A percentile compares a stretch with the other conserved stretches of the same genome.
Evolutionary conservation across 2,797 vertebrate genomes (phyloP).

Genomic region (Monodelphis domestica): DNA sequence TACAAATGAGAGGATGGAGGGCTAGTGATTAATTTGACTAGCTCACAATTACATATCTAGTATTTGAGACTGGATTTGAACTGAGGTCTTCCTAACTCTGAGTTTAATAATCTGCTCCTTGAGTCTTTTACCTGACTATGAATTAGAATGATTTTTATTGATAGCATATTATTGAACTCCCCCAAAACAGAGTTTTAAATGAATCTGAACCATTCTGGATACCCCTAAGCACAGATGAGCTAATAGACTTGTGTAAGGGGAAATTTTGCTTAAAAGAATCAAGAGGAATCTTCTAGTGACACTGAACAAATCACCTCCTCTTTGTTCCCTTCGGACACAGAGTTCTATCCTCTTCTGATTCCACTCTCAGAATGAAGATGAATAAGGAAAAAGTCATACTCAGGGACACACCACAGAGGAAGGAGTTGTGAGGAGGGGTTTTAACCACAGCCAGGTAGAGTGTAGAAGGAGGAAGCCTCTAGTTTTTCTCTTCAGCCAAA

Average conservation of each 20-base stretch:
- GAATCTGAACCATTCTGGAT: neutral
- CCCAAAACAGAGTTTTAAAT: neutral
- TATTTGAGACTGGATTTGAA: neutral
- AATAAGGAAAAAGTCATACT: neutral
- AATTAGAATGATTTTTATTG: neutral
- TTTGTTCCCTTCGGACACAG: neutral
- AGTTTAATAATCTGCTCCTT: neutral
- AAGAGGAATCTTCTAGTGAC: neutral
- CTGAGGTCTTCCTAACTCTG: neutral
- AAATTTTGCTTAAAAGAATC: neutral
- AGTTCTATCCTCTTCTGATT: neutral
- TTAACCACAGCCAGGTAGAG: neutral
- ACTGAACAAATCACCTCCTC: neutral
- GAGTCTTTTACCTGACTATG: neutral
- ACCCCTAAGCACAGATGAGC: neutral
- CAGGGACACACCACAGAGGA: neutral
- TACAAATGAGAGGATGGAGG: neutral
- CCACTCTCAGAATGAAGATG: neutral
- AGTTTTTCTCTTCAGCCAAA: neutral
- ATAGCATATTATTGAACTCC: neutral
- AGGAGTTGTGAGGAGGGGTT: neutral
- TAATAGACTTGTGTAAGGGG: neutral
- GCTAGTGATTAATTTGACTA: neutral
- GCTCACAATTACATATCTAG: neutral
- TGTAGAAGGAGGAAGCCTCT: neutral